Conservation (phyloP, 2,888 invertebrate species). For the Gibbula magus region DNA sequence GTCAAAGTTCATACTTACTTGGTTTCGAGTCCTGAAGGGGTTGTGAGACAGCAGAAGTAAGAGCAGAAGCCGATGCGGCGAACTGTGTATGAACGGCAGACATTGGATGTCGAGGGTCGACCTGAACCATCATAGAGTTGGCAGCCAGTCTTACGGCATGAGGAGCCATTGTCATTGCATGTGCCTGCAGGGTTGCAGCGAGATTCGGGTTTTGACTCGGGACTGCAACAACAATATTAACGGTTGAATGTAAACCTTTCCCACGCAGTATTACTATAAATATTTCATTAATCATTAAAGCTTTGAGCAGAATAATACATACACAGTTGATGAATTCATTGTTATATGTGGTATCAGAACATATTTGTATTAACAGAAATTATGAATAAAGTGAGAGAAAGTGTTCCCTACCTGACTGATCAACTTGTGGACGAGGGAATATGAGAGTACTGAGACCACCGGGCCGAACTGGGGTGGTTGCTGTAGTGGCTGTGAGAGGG, state of each 20-base stretch:
- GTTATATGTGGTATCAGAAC: too few species aligned
- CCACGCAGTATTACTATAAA: too few species aligned
- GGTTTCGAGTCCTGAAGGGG: not conserved
- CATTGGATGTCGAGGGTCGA: constrained; percentile 48
- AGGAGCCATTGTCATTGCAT: constrained; percentile 38
- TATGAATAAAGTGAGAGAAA: too few species aligned
- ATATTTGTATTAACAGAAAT: too few species aligned
- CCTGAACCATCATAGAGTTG: constrained; percentile 56
- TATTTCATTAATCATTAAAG: too few species aligned
- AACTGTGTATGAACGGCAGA: constrained; percentile 38
- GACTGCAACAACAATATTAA: constrained; percentile 48
- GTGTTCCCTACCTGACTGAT: not conserved
- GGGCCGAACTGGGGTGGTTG: constrained; percentile 26
- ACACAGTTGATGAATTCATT: too few species aligned
- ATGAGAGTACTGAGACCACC: constrained; percentile 27
- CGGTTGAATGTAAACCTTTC: too few species aligned
- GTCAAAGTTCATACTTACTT: not conserved
- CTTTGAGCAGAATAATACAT: too few species aligned
- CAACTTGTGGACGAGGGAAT: constrained; percentile 23
- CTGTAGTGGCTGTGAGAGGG: constrained; percentile 4
- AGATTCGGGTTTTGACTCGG: constrained; percentile 54
- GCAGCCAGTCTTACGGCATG: constrained; percentile 42
- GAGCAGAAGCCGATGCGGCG: constrained; percentile 41
- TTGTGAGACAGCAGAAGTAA: constrained; percentile 20
- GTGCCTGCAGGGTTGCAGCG: constrained; percentile 56